Conservation (phyloP, 2,113 vertebrate genomes). For the Pelmatolapia mariae region DNA sequence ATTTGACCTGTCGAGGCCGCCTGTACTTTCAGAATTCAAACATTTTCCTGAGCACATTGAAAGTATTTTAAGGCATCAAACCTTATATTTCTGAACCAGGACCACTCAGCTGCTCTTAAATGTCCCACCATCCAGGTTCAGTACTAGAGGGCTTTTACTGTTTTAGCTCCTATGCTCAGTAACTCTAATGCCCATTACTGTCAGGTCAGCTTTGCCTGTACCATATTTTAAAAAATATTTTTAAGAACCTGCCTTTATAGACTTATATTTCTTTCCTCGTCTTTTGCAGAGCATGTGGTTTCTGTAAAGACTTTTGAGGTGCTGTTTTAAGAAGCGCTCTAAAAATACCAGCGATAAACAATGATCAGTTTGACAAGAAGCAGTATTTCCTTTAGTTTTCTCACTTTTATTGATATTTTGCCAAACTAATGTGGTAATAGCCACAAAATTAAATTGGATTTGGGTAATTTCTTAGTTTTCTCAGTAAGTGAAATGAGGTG, state of each 20-base stretch:
- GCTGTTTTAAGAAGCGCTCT: not conserved
- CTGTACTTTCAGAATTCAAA: not conserved
- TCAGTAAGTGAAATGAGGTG: not conserved
- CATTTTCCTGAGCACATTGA: rapidly evolving
- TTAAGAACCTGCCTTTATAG: not conserved
- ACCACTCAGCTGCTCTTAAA: not conserved
- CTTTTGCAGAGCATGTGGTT: not conserved
- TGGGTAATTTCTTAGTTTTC: not conserved
- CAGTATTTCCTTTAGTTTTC: not conserved
- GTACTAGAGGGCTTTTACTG: not conserved
- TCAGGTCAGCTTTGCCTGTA: not conserved
- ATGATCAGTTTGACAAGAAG: not conserved
- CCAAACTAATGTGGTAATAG: not conserved
- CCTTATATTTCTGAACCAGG: not conserved
- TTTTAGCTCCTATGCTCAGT: not conserved
- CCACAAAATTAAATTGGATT: not conserved
- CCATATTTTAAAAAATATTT: not conserved
- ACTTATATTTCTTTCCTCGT: not conserved
- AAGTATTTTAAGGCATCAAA: not conserved
- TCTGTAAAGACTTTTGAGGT: not conserved
- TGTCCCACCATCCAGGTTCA: not conserved
- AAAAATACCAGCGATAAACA: not conserved
- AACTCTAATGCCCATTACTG: not conserved
- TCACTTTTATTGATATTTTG: not conserved
- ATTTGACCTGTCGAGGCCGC: not conserved